Base-by-base conservation (phyloP, 2,113 vertebrate genomes). In the Thermophis baileyi region DNA sequence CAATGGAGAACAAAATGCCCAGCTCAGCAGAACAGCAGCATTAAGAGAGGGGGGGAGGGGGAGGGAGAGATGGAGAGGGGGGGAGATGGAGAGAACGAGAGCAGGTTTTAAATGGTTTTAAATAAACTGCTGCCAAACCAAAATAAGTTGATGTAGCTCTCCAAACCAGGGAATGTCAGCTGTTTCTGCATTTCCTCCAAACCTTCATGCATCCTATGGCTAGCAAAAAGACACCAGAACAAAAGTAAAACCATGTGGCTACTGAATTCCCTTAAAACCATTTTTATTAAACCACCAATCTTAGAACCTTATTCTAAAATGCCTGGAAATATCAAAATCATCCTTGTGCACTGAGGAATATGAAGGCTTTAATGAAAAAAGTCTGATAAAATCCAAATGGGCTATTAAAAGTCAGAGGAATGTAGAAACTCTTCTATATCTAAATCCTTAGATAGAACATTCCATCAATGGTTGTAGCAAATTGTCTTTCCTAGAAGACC, bases 381-480 rank as follows among this genome's bases (percentile, higher is more conserved):
- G 93, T 93, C 94, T 87, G 14, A 51, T 3, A 55, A 87, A 88
- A 93, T 92, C 53, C 81, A 94, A 96, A 95, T 53, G 3, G 18
- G 90, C n/a, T 18, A 16, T 27, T 35, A 11, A 93, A 95, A 90
- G 74, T 49, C 16, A 95, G 93, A 89, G 44, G 4, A 55, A 88
- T 92, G 3, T n/a, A 40, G 93, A 90, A 90, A 92, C 46, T 90
- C 86, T 89, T 27, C 90, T 88, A 53, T 93, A 57, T 49, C 94
- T 50, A 92, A 44, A 89, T 92, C 90, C 95, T 89, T 92, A 86
- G 74, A 85, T 93, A 91, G 30, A 94, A 95, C 94, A 89, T 90
- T 94, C 96, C 94, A 55, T 94, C 94, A 96, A 96, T 86, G 74
- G 53, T 55, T 87, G 74, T 94, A 96, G 93, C 85, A 94, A 94